Base-by-base conservation (phyloP, 2,797 vertebrate species). In the Numenius phaeopus region DNA sequence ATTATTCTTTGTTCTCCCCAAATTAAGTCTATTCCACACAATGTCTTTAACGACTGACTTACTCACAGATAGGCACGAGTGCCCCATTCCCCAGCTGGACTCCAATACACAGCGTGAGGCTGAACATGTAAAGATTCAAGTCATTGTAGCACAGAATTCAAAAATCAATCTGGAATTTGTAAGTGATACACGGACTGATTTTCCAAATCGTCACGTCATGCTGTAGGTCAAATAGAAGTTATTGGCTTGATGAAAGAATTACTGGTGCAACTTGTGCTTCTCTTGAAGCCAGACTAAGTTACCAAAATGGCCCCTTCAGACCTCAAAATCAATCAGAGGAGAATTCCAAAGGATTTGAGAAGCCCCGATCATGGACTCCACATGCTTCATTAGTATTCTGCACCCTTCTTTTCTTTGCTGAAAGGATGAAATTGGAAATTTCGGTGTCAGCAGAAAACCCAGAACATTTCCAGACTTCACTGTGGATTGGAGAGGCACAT, bases 91-190 rank as follows among this genome's bases (percentile, higher is more conserved):
- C 44, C 79, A 57, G 52, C 61, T 73, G 83, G 80, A 23, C 59
- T 65, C 69, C 58, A 22, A n/a, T 2, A 8, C 3, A 0, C 83
- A 90, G 65, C 3, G 0, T 39, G 50, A 55, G 42, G 27, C 1
- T 82, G 90, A 89, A 44, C 8, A 11, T 8, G 64, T 15, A 24
- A 77, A 89, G 55, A 52, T 59, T 49, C 55, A 29, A 42, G 55
- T 42, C 30, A 11, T 20, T 40, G 44, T 20, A 62, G n/a, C 24
- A 59, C 8, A 73, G 47, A 20, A 30, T 83, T 85, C 64, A 66
- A 40, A 85, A 87, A 52, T 61, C 75, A 27, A 2, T 39, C 77
- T 79, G 62, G 54, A 59, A 87, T 87, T 92, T 2, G 13, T 52
- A 42, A 44, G 34, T 37, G 46, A 64, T 44, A 14, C 39, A 12